These are phyloP conservation scores for Dryobates pubescens DNA, from an alignment of 2,797 vertebrate genomes.

Conservation along the genomic window DNA sequence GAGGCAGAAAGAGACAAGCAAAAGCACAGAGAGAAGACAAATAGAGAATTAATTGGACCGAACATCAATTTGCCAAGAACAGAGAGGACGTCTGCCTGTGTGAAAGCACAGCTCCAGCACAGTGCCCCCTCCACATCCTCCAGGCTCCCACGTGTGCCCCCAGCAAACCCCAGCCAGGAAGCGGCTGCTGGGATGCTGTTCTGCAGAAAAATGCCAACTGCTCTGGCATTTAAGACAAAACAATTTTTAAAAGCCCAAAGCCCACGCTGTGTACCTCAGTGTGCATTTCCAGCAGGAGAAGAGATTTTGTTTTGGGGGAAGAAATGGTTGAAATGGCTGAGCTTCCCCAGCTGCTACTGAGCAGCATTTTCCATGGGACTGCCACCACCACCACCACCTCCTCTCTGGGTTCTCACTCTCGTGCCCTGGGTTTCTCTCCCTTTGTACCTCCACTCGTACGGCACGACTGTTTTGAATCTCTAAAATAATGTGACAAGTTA, in stretches of 20 bases:
- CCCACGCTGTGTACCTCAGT: rapidly evolving
- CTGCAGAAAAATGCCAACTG: rapidly evolving
- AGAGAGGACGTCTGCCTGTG: rapidly evolving
- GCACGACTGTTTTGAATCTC: constrained; percentile 87
- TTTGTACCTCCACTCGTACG: constrained; percentile 79
- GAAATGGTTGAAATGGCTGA: neutral
- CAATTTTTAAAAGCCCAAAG: neutral
- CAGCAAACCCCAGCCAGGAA: neutral
- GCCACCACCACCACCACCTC: neutral
- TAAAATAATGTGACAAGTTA: constrained; percentile 98
- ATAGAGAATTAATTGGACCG: neutral
- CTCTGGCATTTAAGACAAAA: neutral
- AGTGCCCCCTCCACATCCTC: neutral
- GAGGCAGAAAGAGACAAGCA: neutral
- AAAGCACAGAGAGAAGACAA: neutral
- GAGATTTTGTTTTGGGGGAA: rapidly evolving
- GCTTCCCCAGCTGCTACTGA: rapidly evolving
- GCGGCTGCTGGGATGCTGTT: neutral
- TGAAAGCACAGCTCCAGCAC: rapidly evolving
- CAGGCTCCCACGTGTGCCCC: neutral
- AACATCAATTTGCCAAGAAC: neutral
- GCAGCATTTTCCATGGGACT: neutral
- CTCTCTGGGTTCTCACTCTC: neutral
- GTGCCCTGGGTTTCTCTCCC: neutral
- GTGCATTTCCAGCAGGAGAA: rapidly evolving